A percentile compares a stretch with the other conserved stretches of the same genome.
phyloP scores from a whole-genome alignment of 1,140 invertebrate genomes.

The Pseudachorutes palmiensis region DNA sequence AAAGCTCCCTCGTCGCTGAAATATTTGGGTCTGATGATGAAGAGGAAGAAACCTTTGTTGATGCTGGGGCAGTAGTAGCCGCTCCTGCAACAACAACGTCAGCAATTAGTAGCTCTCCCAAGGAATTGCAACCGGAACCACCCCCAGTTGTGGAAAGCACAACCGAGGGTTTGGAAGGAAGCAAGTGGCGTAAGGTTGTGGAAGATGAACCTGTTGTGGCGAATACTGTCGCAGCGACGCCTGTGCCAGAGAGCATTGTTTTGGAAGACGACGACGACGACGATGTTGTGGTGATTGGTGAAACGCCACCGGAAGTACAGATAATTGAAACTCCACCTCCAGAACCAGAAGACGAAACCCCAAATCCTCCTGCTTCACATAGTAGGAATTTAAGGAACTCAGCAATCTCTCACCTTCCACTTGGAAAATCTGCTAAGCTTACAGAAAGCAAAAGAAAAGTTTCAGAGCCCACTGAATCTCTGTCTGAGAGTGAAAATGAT shows the following conservation, averaged over 20 bases:
- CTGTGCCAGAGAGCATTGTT: too few relatives aligned
- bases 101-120: neutral
- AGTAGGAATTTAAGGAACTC: neutral
- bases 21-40: constrained; percentile 35
- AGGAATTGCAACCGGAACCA: neutral
- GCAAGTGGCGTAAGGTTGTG: constrained; percentile 37
- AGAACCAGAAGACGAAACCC: neutral
- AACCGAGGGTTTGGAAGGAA: constrained; percentile 9
- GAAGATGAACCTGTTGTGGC: neutral
- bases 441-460: too few relatives aligned
- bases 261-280: constrained; percentile 10
- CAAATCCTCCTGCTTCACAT: neutral
- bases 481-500: constrained; percentile 24
- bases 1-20: constrained; percentile 33
- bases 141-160: neutral
- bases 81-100: neutral
- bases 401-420: too few relatives aligned
- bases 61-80: neutral
- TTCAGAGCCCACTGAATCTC: constrained; percentile 13
- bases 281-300: constrained; percentile 1
- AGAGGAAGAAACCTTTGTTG: constrained; percentile 18
- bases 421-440: too few relatives aligned
- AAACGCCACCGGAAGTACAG: constrained; percentile 1
- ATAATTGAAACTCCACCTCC: constrained; percentile 5
- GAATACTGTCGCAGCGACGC: neutral